A percentile compares a stretch with the other conserved stretches of the same genome.
phyloP scores from a whole-genome alignment of 2,113 vertebrate genomes.

The Micromys minutus region DNA sequence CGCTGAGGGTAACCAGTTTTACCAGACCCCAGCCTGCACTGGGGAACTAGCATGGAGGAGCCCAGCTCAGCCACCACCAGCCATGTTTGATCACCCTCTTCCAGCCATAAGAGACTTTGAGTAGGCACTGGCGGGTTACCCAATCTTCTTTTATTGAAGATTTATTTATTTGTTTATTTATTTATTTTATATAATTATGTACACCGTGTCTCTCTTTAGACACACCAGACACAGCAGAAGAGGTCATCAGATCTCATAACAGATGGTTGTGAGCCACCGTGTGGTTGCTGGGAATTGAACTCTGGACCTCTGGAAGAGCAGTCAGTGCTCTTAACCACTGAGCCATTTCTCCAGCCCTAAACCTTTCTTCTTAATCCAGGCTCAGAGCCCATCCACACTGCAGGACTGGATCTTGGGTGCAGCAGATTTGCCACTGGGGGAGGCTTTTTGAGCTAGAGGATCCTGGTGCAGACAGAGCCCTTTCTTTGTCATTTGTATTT shows the following conservation, averaged over 20 bases:
- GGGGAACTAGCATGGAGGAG: conserved; percentile 90
- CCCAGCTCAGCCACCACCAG: conserved; percentile 93
- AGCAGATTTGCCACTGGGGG: conserved; percentile 85
- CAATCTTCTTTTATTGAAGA: too few species aligned
- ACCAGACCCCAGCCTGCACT: conserved; percentile 90
- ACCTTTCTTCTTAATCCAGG: conserved; percentile 94
- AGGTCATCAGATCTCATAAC: too few species aligned
- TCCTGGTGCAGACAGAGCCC: conserved; percentile 88
- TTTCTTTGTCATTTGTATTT: conserved; percentile 80
- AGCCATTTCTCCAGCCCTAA: too few species aligned
- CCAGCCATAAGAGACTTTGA: conserved; percentile 88
- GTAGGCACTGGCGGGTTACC: conserved; percentile 89
- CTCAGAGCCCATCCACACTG: conserved; percentile 93
- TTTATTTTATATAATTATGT: too few species aligned
- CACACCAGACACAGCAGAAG: too few species aligned
- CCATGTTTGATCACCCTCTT: conserved; percentile 92
- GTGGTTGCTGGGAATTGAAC: too few species aligned
- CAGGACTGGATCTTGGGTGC: conserved; percentile 93
- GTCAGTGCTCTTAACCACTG: too few species aligned
- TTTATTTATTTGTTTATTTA: too few species aligned
- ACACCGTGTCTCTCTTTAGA: too few species aligned
- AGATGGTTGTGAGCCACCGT: too few species aligned
- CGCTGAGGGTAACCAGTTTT: conserved; percentile 91
- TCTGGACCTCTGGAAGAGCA: too few species aligned
- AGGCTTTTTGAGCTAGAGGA: conserved; percentile 88